Percentiles rank a stretch among this genome's conserved stretches.
phyloP scores from a whole-genome alignment of 2,888 invertebrate species.

The Vannuccia rotundouncinata region DNA sequence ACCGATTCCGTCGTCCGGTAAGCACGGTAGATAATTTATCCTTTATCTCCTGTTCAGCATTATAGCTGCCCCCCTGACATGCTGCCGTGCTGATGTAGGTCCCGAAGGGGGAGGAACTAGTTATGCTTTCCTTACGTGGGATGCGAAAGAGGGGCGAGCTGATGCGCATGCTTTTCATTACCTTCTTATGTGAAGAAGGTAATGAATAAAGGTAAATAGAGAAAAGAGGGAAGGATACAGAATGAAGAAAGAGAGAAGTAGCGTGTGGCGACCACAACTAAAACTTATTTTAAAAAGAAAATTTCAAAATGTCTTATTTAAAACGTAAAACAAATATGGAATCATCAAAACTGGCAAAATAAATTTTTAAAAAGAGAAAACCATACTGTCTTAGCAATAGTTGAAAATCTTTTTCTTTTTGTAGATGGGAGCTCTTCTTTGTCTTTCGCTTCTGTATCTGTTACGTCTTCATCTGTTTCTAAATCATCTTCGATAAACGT shows the following conservation, averaged over 20 bases:
- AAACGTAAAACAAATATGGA: too few species aligned
- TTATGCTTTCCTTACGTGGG: not conserved
- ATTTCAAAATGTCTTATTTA: too few species aligned
- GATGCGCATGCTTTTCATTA: not conserved
- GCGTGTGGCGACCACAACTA: not conserved
- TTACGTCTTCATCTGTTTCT: too few species aligned
- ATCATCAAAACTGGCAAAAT: too few species aligned
- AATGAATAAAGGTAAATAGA: too few species aligned
- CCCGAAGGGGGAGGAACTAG: not conserved
- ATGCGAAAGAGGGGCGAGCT: conserved; percentile 4
- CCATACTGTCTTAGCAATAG: too few species aligned
- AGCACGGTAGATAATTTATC: not conserved
- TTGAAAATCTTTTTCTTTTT: too few species aligned
- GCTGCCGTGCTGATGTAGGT: conserved; percentile 2
- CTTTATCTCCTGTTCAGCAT: not conserved
- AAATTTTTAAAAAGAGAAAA: too few species aligned
- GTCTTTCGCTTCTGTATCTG: too few species aligned
- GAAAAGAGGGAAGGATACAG: not conserved
- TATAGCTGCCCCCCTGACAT: not conserved
- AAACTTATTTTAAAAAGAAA: too few species aligned
- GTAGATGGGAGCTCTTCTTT: too few species aligned
- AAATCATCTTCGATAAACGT: too few species aligned
- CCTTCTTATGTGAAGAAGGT: not conserved
- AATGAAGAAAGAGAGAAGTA: not conserved
- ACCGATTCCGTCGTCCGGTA: not conserved